phyloP scores from a whole-genome alignment of 2,113 vertebrate genomes.

The Callorhinus ursinus region DNA sequence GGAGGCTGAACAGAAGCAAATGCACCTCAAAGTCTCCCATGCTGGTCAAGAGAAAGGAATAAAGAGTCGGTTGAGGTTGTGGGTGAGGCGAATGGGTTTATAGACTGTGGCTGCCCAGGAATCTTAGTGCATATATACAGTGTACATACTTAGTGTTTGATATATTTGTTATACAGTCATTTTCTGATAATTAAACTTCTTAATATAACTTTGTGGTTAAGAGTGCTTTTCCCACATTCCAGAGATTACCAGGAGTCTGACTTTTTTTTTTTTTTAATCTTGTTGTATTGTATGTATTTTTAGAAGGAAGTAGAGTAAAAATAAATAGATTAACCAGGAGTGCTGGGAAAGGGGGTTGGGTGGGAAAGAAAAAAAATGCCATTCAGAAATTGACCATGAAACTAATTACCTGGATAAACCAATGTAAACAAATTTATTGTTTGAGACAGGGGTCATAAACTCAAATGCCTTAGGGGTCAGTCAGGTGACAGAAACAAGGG shows the following conservation, averaged over 20 bases:
- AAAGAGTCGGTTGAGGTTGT: conserved; percentile 63
- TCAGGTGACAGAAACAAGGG: not conserved
- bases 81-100: conserved; percentile 64
- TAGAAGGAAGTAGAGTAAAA: conserved; percentile 65
- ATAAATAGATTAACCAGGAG: conserved; percentile 72
- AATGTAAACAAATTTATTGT: conserved; percentile 50
- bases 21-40: not conserved
- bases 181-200: conserved; percentile 80
- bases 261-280: conserved; percentile 27
- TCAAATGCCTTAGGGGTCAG: not conserved
- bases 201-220: conserved; percentile 79
- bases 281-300: conserved; percentile 77
- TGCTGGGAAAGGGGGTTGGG: conserved; percentile 67
- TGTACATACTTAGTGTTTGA: conserved; percentile 74
- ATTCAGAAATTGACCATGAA: conserved; percentile 69
- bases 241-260: conserved; percentile 74
- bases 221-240: conserved; percentile 72
- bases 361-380: conserved; percentile 69
- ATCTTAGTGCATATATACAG: conserved; percentile 76
- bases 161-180: conserved; percentile 74
- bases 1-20: not conserved
- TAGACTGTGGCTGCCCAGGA: conserved; percentile 76
- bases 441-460: conserved; percentile 63
- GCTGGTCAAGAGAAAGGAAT: conserved; percentile 28
- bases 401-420: conserved; percentile 53